Conservation (phyloP, 2,113 vertebrate species). For the Empidonax traillii region DNA sequence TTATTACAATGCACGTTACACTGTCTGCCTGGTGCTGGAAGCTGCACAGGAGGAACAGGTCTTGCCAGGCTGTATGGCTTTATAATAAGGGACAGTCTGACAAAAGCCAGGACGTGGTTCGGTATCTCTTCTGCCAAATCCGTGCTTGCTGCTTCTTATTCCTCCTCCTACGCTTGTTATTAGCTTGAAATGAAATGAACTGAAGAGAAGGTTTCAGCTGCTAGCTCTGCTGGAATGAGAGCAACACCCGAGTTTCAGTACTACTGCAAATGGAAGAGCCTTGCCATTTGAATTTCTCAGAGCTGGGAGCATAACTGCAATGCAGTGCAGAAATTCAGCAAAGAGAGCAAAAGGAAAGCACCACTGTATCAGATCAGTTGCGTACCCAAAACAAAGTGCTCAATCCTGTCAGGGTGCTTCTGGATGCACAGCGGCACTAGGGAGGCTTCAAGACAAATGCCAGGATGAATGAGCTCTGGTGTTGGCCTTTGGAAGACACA, state of each 20-base stretch:
- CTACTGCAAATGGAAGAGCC: background rate
- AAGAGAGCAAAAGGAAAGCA: background rate
- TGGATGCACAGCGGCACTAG: background rate
- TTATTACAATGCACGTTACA: background rate
- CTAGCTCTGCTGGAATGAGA: background rate
- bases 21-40: background rate
- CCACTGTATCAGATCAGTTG: background rate
- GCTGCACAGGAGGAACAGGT: background rate
- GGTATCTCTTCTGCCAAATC: background rate
- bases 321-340: background rate
- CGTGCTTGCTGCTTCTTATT: background rate
- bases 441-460: background rate
- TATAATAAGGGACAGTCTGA: background rate
- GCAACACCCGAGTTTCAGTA: background rate
- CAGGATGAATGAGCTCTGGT: background rate
- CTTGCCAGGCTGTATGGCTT: background rate
- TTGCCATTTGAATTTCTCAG: background rate
- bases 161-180: background rate
- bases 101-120: background rate
- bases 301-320: background rate
- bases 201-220: background rate
- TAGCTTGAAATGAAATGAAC: background rate
- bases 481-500: background rate
- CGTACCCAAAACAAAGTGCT: background rate
- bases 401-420: background rate